A percentile compares a stretch with the other conserved stretches of the same genome.
Conservation (phyloP, 1,140 invertebrate species). For the Littorina saxatilis region DNA sequence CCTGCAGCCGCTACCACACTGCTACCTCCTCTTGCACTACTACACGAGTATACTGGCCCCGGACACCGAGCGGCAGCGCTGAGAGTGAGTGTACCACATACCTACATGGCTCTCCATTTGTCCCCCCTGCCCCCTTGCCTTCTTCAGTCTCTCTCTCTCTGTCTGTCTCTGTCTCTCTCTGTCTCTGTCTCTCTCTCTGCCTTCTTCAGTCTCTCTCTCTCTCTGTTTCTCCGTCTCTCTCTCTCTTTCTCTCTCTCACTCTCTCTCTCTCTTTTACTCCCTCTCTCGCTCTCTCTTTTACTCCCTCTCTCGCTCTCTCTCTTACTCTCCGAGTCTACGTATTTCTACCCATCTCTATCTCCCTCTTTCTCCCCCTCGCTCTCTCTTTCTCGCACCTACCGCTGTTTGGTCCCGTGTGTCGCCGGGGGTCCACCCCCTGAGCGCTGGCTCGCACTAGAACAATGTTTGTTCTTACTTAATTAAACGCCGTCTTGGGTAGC, state of each 20-base stretch:
- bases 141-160: neutral
- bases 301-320: neutral
- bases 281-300: neutral
- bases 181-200: neutral
- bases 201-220: too few relatives aligned
- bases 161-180: neutral
- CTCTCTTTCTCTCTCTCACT: neutral
- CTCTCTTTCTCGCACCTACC: neutral
- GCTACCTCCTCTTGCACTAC: too few relatives aligned
- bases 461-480: slow-evolving; percentile 39
- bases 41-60: too few relatives aligned
- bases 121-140: neutral
- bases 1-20: neutral
- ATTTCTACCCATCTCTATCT: too few relatives aligned
- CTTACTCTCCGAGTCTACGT: too few relatives aligned
- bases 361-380: neutral
- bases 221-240: neutral
- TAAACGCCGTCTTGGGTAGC: slow-evolving; percentile 28
- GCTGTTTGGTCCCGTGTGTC: neutral
- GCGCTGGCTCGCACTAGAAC: slow-evolving; percentile 25
- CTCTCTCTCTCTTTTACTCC: too few relatives aligned
- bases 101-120: slow-evolving; percentile 11
- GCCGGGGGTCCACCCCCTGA: neutral
- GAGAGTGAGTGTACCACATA: slow-evolving; percentile 11
- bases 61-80: too few relatives aligned